phyloP scores from a whole-genome alignment of 2,797 vertebrate genomes.

The Gallinago stenura region DNA sequence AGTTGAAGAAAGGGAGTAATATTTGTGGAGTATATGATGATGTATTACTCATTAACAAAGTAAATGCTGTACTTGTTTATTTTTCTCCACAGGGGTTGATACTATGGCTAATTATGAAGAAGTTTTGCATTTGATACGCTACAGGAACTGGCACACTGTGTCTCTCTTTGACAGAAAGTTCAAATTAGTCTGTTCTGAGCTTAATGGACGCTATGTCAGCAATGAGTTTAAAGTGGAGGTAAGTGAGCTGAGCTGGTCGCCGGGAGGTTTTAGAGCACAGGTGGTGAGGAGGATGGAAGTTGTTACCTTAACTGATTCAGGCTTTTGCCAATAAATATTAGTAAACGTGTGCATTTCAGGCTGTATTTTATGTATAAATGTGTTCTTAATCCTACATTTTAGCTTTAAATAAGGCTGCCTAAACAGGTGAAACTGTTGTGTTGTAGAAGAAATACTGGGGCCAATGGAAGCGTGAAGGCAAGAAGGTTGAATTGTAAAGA shows the following conservation, averaged over 20 bases:
- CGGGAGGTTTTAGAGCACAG: background rate
- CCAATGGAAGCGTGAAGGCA: background rate
- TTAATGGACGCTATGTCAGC: slow-evolving; percentile 97
- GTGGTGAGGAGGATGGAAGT: accelerated
- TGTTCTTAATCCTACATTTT: background rate
- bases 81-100: slow-evolving; percentile 86
- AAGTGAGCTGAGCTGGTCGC: background rate
- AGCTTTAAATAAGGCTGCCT: background rate
- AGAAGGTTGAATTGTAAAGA: background rate
- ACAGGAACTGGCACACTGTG: slow-evolving; percentile 93
- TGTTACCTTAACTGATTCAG: background rate
- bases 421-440: background rate
- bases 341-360: accelerated
- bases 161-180: slow-evolving; percentile 96
- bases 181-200: slow-evolving; percentile 94
- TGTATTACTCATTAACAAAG: accelerated
- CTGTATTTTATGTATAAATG: background rate
- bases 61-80: background rate
- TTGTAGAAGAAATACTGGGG: background rate
- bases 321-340: background rate
- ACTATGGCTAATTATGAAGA: slow-evolving; percentile 97
- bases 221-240: slow-evolving; percentile 98
- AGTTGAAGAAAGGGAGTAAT: accelerated
- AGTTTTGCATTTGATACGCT: slow-evolving; percentile 90
- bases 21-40: accelerated